Base-by-base conservation (phyloP, 2,113 vertebrate genomes). In the Furnarius figulus region DNA sequence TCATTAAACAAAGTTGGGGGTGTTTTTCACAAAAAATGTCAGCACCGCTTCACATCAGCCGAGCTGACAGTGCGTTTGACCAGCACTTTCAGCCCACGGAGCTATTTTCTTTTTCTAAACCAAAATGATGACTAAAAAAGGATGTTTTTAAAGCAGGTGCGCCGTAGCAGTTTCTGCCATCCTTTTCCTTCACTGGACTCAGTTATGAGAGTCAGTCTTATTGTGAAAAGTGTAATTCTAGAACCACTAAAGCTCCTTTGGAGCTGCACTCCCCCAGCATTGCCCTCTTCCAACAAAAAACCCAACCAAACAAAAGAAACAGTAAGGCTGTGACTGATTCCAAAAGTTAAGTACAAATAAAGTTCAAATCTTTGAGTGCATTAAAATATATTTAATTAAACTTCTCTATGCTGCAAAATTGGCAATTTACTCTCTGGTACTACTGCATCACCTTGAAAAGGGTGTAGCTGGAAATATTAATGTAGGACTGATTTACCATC, bases 1-100 rank as follows among this genome's bases (percentile, higher is more conserved):
- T 93, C 35, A 50, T 93, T 56, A 92, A 95, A 89, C 72, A 87
- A 89, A 90, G 92, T 93, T 82, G 73, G 15, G 17, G 1, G 0
- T 15, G 49, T 91, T 91, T 91, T 24, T 52, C 89, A 94, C 44
- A 90, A 59, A 93, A 96, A 85, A 89, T 87, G 90, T 91, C 90
- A 96, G 95, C 93, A n/a, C 17, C 0, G 30, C 77, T 87, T 46
- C 30, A 17, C 24, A 20, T 25, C 87, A 42, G 46, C 50, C 28
- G 27, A 61, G 95, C 96, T 97, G 95, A 96, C 58, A 0, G 21
- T 61, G 97, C 62, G 3, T 88, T 90, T 79, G 52, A 74, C 67
- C 2, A n/a, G 89, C 39, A 31, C 47, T 68, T 94, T 94, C 90
- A 96, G 78, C 49, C 13, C 50, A 13, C 1, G 33, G 46, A 30